Base-by-base conservation (phyloP, 2,888 invertebrate genomes). In the Nebria brevicollis region DNA sequence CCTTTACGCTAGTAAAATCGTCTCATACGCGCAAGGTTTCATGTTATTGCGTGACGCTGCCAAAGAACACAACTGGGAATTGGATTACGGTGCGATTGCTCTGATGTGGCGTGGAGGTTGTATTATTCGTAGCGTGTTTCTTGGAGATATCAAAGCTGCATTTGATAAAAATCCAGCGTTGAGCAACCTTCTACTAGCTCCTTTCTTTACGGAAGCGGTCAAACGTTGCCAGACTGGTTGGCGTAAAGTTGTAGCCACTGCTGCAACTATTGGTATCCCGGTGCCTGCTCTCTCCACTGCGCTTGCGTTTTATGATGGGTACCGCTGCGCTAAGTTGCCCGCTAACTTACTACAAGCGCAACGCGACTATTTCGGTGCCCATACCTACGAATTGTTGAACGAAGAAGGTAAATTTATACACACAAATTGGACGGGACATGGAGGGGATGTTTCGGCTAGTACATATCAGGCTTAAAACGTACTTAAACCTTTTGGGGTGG, bases 51-150 rank as follows among this genome's bases (percentile, higher is more conserved):
- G 97, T 72, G 97, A 98, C 89, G 98, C 98, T 13, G 98, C 98
- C 13, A 94, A 94, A 87, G 93, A 96, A 85, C 94, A 97, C 87
- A 93, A 94, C 6, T 99, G 99, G 99, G 94, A 96, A 83, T 91
- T 99, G 82, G 99, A 99, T 90, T 98, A 98, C 87, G 99, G 99
- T 75, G 97, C 97, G 80, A 98, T 99, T 84, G 99, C 99, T 1
- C 91, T 99, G 70, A 99, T 99, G 99, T 99, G 99, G 99, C 93
- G 99, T 83, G 98, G 98, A 15, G 99, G 99, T n/a, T 99, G 98
- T 89, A 99, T 99, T 87, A 99, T 98, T 87, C 92, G 98, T 88
- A 97, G 96, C 87, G 94, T 92, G 11, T 97, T 98, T 88, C 90
- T 98, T 85, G 96, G 96, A 43, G 95, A 97, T 88, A 97, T 98